Conservation (phyloP, 2,797 vertebrate species). For the Miichthys miiuy region DNA sequence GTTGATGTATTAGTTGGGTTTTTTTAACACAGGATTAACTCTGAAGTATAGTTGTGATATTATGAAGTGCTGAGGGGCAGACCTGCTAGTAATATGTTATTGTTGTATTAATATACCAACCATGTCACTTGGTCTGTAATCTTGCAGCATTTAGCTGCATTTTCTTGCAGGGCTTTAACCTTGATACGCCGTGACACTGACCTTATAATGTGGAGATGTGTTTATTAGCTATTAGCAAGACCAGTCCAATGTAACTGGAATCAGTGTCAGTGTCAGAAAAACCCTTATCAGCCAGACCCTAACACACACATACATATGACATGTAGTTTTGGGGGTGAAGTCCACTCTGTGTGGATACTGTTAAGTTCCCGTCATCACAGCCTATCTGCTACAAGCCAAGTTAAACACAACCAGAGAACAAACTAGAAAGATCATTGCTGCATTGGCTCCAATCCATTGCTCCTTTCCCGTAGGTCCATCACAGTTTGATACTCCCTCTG, state of each 20-base stretch:
- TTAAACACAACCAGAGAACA: conserved; percentile 32
- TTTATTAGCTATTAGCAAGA: background rate
- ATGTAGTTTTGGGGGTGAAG: conserved; percentile 22
- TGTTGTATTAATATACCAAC: background rate
- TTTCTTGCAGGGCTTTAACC: background rate
- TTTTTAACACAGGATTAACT: too few species aligned
- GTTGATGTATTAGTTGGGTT: background rate
- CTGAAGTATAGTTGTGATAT: background rate
- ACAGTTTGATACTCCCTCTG: background rate
- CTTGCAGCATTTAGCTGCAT: background rate
- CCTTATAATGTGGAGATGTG: background rate
- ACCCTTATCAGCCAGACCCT: conserved; percentile 2
- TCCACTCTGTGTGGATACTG: conserved; percentile 5
- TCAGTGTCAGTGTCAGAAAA: conserved; percentile 3
- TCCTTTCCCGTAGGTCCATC: conserved; percentile 1
- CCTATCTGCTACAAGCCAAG: conserved; percentile 13
- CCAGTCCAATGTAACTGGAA: background rate
- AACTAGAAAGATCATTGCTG: background rate
- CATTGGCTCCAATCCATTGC: background rate
- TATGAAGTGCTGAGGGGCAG: background rate
- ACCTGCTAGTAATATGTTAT: background rate
- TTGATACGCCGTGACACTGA: too few species aligned
- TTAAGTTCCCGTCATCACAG: background rate
- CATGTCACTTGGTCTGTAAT: background rate
- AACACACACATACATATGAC: conserved; percentile 6